Base-by-base conservation (phyloP, 2,113 vertebrate species). In the Sula dactylatra region DNA sequence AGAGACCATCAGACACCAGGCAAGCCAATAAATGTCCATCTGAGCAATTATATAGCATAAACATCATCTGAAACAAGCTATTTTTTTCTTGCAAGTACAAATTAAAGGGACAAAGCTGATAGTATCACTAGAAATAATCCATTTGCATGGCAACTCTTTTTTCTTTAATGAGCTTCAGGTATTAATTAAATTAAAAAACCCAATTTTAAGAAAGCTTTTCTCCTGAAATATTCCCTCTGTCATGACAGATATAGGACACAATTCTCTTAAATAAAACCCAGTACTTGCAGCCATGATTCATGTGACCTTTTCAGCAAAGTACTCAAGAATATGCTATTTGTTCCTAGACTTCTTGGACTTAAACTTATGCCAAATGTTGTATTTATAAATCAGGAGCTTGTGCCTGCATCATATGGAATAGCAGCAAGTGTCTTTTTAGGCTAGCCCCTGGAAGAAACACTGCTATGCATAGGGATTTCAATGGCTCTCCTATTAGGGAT, bases 1-100 rank as follows among this genome's bases (percentile, higher is more conserved):
- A 88, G 96, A 97, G 87, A 95, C 91, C 50, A 24, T 88, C 87
- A 88, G 71, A 95, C 91, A 94, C 9, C 71, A 95, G 34, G 38
- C 84, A 93, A 95, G 59, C 78, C 71, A 91, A 83, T 66, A 95
- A 90, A 62, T 32, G 62, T 88, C 64, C 67, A 78, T 96, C 54
- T 40, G 58, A 93, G 79, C 27, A 94, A 80, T 58, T 77, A 62
- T 34, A 59, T 27, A 70, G 62, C 64, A 90, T 67, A 95, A 95
- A 91, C 27, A 62, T 47, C 61, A 40, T 86, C 42, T 36, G 55
- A 88, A 44, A 83, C 26, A 52, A 84, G n/a, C 6, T n/a, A 7
- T 31, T 67, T 81, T 82, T 91, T 82, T 55, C 49, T 86, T 78
- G 11, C 29, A 90, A 93, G 29, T 71, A 40, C 14, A 78, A 62